Conservation (phyloP, 2,797 vertebrate species). For the Tadarida brasiliensis region DNA sequence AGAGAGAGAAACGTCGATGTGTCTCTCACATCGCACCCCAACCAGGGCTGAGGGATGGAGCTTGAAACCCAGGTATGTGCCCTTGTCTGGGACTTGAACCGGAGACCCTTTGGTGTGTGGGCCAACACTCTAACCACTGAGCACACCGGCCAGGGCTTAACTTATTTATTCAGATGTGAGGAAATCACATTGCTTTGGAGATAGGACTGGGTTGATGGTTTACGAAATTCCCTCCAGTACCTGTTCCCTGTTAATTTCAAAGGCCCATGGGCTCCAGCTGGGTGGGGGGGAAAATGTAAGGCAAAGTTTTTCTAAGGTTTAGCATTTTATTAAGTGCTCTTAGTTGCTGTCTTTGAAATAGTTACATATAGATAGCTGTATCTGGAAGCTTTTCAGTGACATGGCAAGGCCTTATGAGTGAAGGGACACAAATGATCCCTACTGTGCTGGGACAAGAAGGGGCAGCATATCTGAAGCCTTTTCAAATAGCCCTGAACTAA, state of each 20-base stretch:
- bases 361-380: neutral
- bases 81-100: too few species aligned
- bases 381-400: neutral
- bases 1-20: too few species aligned
- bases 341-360: neutral
- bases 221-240: conserved; percentile 23
- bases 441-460: neutral
- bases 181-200: conserved; percentile 31
- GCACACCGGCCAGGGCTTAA: neutral
- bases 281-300: conserved; percentile 6
- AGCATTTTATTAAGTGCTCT: conserved; percentile 10
- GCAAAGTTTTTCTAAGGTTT: conserved; percentile 36
- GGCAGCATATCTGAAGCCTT: neutral
- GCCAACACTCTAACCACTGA: too few species aligned
- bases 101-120: too few species aligned
- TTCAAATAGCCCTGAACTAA: neutral
- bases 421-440: neutral
- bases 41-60: too few species aligned
- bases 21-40: too few species aligned
- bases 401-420: neutral
- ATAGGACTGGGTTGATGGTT: conserved; percentile 6
- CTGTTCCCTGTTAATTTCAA: conserved; percentile 59
- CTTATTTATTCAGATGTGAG: conserved; percentile 52
- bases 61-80: too few species aligned
- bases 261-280: conserved; percentile 46